Conservation (phyloP, 2,888 invertebrate species). For the Anthophora plumipes region DNA sequence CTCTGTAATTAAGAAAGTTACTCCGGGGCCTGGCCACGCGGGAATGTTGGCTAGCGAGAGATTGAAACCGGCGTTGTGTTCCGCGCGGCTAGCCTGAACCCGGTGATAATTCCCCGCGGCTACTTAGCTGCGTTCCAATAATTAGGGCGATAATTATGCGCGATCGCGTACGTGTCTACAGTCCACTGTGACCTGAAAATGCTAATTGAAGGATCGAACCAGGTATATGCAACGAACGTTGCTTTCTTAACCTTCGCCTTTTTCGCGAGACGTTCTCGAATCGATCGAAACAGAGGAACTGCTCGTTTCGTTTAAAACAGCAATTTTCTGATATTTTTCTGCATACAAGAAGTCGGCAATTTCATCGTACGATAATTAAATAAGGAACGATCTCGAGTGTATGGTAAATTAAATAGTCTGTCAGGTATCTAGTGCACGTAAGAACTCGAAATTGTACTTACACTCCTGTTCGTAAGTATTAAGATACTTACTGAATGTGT, state of each 20-base stretch:
- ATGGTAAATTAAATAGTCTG: too few relatives aligned
- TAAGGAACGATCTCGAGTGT: too few relatives aligned
- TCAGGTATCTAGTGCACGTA: too few relatives aligned
- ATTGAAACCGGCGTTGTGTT: conserved; percentile 63
- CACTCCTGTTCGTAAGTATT: too few relatives aligned
- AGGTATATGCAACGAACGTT: conserved; percentile 40
- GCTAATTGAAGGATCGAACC: conserved; percentile 81
- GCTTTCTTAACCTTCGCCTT: conserved; percentile 56
- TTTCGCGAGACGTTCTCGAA: conserved; percentile 5
- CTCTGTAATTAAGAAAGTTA: conserved; percentile 84
- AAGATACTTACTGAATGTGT: too few relatives aligned
- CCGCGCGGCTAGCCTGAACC: conserved; percentile 60
- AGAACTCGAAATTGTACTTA: too few relatives aligned
- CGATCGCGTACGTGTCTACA: conserved; percentile 72
- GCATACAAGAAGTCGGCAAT: too few relatives aligned
- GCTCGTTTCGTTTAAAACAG: too few relatives aligned
- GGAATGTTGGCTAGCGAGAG: conserved; percentile 73
- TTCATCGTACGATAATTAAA: too few relatives aligned
- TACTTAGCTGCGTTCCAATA: conserved; percentile 83
- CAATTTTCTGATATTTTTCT: too few relatives aligned
- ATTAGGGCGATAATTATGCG: conserved; percentile 83
- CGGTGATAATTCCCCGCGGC: conserved; percentile 81
- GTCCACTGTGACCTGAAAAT: conserved; percentile 80
- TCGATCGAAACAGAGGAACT: too few relatives aligned
- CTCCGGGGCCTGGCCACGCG: conserved; percentile 75